These are phyloP conservation scores for Delia radicum DNA, from an alignment of 1,140 invertebrate species.

Conservation along the genomic window DNA sequence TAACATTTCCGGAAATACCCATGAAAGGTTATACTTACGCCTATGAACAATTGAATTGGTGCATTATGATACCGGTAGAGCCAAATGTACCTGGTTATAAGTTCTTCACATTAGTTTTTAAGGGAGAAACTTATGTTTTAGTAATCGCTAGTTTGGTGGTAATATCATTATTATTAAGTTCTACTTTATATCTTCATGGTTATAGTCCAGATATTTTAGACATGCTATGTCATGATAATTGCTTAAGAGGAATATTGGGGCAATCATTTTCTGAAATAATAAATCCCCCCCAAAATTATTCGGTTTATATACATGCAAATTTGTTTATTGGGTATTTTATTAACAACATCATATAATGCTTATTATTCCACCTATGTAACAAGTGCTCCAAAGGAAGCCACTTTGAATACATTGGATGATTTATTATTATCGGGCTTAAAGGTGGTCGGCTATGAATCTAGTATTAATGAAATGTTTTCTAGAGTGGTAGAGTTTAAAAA, in stretches of 20 bases:
- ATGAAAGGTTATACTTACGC: conserved; percentile 37
- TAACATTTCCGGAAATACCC: conserved; percentile 37
- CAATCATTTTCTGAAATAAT: conserved; percentile 42
- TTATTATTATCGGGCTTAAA: conserved; percentile 38
- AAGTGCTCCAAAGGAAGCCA: conserved; percentile 36
- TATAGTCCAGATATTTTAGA: conserved; percentile 34
- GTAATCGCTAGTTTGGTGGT: conserved; percentile 31
- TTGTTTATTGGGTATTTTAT: conserved; percentile 41
- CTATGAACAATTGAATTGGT: conserved; percentile 43
- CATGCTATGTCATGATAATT: conserved; percentile 43
- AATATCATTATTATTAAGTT: conserved; percentile 32
- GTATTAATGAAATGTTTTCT: conserved; percentile 39
- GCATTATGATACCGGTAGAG: conserved; percentile 44
- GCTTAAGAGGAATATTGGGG: conserved; percentile 41
- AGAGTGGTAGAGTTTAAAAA: conserved; percentile 34
- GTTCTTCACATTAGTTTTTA: conserved; percentile 43
- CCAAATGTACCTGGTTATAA: conserved; percentile 40
- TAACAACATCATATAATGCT: conserved; percentile 47
- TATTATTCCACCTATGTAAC: conserved; percentile 50
- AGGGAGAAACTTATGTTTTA: conserved; percentile 39
- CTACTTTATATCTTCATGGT: conserved; percentile 34
- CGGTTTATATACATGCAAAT: conserved; percentile 45
- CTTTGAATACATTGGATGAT: conserved; percentile 38
- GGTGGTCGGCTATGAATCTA: conserved; percentile 35
- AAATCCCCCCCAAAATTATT: conserved; percentile 33